A percentile compares a stretch with the other conserved stretches of the same genome.
phyloP scores from a whole-genome alignment of 2,113 vertebrate genomes.

The Colinus virginianus region DNA sequence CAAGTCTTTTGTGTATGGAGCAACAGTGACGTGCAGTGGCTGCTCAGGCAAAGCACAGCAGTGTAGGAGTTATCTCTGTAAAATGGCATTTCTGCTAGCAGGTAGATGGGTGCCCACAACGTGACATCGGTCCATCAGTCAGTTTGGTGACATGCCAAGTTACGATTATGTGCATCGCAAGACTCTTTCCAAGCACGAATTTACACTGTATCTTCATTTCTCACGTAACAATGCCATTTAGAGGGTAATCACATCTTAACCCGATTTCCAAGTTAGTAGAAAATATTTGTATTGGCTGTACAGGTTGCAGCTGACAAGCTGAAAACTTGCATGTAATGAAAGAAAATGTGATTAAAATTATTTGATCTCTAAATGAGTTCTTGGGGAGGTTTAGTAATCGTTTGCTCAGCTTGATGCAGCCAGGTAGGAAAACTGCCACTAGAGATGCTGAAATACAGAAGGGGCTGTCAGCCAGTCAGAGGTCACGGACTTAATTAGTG shows the following conservation, averaged over 20 bases:
- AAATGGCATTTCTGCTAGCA: not conserved
- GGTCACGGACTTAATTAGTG: not conserved
- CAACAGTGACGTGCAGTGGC: constrained; percentile 64
- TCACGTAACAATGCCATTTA: not conserved
- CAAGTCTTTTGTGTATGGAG: not conserved
- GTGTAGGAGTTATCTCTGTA: not conserved
- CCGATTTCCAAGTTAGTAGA: constrained; percentile 1
- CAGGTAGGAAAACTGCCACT: not conserved
- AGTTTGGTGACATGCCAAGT: not conserved
- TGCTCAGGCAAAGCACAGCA: not conserved
- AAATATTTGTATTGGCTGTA: constrained; percentile 27
- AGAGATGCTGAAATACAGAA: not conserved
- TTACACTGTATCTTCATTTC: not conserved
- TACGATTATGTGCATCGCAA: not conserved
- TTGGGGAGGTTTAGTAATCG: not conserved
- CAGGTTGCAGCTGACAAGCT: not conserved
- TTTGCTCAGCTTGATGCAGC: not conserved
- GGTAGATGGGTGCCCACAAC: not conserved
- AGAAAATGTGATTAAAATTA: not conserved
- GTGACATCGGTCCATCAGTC: not conserved
- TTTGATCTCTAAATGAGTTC: not conserved
- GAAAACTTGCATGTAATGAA: not conserved
- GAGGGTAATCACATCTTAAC: constrained; percentile 20
- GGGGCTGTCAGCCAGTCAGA: rapidly evolving
- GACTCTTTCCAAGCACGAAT: not conserved